phyloP scores from a whole-genome alignment of 2,113 vertebrate species.

The Salminus brasiliensis region DNA sequence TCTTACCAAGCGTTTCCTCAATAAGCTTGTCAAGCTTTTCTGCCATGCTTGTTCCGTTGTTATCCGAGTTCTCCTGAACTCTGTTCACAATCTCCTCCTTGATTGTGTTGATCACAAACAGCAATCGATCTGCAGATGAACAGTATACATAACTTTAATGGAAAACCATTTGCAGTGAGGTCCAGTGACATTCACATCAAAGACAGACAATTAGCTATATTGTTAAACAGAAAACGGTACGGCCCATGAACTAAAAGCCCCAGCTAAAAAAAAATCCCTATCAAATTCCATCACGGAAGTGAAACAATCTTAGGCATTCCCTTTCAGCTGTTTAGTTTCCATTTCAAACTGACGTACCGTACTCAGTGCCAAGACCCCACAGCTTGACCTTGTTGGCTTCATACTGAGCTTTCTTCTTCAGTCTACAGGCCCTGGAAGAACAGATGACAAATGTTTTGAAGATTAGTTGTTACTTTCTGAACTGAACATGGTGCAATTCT shows the following conservation, averaged over 20 bases:
- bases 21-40: conserved; percentile 92
- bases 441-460: conserved; percentile 6
- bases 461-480: neutral
- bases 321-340: conserved; percentile 2
- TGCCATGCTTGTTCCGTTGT: conserved; percentile 86
- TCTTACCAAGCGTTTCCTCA: conserved; percentile 93
- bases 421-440: conserved; percentile 87
- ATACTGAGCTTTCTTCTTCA: conserved; percentile 99
- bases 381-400: conserved; percentile 99
- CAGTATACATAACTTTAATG: neutral
- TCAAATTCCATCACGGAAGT: neutral
- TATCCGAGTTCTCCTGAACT: conserved; percentile 89
- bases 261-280: neutral
- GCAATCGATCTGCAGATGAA: conserved; percentile 86
- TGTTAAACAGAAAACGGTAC: neutral
- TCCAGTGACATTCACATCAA: neutral
- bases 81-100: conserved; percentile 96
- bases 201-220: neutral
- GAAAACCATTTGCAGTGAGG: neutral
- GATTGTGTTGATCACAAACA: conserved; percentile 98
- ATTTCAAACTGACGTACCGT: conserved; percentile 79
- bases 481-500: neutral
- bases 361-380: conserved; percentile 98
- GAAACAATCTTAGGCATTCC: conserved; percentile 16
- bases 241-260: neutral